Percentiles rank a stretch among this genome's conserved stretches.
Conservation (phyloP, 2,797 vertebrate species). For the Gymnodraco acuticeps region DNA sequence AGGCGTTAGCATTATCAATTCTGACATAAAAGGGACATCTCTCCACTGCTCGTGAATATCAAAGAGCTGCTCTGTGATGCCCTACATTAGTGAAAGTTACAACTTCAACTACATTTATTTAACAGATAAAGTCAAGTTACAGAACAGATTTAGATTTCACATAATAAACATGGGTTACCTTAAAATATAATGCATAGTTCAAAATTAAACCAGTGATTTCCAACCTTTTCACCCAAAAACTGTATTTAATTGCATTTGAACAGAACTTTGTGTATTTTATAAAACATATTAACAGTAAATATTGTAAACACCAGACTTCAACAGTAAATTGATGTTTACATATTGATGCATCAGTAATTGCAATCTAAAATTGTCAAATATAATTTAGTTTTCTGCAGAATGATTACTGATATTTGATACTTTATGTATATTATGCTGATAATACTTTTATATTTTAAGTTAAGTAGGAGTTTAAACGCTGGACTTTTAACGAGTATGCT, state of each 20-base stretch:
- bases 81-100: conserved; percentile 20
- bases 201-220: not conserved
- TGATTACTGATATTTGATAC: not conserved
- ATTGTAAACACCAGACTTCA: not conserved
- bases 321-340: not conserved
- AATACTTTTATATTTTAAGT: not conserved
- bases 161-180: not conserved
- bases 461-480: not conserved
- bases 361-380: not conserved
- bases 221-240: no score
- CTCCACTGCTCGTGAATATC: conserved; percentile 25
- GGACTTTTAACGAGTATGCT: not conserved
- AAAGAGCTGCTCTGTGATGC: conserved; percentile 35
- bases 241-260: not conserved
- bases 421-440: not conserved
- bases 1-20: conserved; percentile 14
- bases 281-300: no score
- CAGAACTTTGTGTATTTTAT: not conserved
- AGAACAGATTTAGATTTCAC: not conserved
- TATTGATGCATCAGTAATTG: not conserved
- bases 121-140: not conserved
- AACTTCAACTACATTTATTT: not conserved
- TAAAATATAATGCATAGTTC: not conserved
- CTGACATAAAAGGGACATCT: conserved; percentile 49
- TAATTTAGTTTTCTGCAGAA: not conserved